These are phyloP conservation scores for Drosophila ezoana DNA, from an alignment of 2,888 invertebrate genomes.

Conservation along the genomic window DNA sequence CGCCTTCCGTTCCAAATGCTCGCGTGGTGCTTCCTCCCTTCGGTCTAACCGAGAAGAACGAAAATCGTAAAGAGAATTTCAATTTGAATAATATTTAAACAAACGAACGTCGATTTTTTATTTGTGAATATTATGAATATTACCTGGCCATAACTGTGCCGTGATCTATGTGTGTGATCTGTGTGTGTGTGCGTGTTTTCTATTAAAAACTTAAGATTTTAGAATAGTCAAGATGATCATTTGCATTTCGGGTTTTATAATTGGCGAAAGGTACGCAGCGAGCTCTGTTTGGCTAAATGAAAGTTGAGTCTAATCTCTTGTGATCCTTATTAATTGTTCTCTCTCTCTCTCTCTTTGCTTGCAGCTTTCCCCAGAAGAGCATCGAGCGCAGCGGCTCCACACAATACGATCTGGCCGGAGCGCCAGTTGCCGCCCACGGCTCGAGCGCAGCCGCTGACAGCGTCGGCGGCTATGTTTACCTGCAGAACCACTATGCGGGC, in stretches of 20 bases:
- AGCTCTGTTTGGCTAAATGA: constrained; percentile 38
- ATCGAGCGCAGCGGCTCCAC: constrained; percentile 84
- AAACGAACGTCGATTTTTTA: constrained; percentile 28
- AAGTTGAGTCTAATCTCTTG: constrained; percentile 15
- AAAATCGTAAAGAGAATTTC: constrained; percentile 10
- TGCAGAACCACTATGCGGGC: constrained; percentile 84
- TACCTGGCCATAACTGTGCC: constrained; percentile 41
- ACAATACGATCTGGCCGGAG: constrained; percentile 82
- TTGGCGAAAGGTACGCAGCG: constrained; percentile 86
- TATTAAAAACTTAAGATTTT: constrained; percentile 14
- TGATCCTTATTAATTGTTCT: constrained; percentile 10
- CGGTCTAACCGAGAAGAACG: constrained; percentile 43
- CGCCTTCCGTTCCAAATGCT: constrained; percentile 22
- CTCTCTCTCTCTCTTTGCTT: constrained; percentile 38
- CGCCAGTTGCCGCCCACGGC: constrained; percentile 58
- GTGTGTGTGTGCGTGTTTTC: constrained; percentile 21
- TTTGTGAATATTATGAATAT: constrained; percentile 37
- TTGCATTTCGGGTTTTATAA: constrained; percentile 87
- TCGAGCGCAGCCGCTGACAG: constrained; percentile 74
- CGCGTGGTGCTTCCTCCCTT: constrained; percentile 58
- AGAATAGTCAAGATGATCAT: constrained; percentile 85
- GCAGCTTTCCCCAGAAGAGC: constrained; percentile 85
- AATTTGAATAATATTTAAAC: constrained; percentile 59
- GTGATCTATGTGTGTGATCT: constrained; percentile 8
- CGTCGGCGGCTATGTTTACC: constrained; percentile 83